These are phyloP conservation scores for Falco novaeseelandiae DNA, from an alignment of 2,797 vertebrate species.

Conservation along the genomic window DNA sequence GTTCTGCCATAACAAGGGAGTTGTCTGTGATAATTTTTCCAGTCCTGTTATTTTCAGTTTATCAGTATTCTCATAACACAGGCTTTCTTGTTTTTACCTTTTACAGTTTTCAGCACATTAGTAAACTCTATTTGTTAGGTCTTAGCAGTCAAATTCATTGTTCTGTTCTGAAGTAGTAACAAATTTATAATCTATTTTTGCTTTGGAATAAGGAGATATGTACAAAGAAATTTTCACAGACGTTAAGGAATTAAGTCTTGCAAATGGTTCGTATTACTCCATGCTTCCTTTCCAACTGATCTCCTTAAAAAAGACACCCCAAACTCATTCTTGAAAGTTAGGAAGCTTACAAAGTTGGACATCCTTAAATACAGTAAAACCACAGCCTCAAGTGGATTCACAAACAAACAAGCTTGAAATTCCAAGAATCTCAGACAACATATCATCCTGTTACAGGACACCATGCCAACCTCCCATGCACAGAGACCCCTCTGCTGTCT, in stretches of 20 bases:
- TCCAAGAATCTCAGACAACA: not conserved
- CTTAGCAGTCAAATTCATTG: not conserved
- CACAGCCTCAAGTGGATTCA: not conserved
- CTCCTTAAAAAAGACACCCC: not conserved
- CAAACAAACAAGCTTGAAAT: not conserved
- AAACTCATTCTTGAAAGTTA: not conserved
- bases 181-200: too few species aligned
- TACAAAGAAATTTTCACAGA: not conserved
- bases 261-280: not conserved
- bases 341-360: not conserved
- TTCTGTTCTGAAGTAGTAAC: not conserved
- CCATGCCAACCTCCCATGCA: not conserved
- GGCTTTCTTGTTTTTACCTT: not conserved
- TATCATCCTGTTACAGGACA: not conserved
- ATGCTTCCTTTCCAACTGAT: not conserved
- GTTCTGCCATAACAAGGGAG: not conserved
- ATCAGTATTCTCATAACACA: not conserved
- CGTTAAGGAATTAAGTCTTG: not conserved
- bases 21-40: not conserved
- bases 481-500: not conserved
- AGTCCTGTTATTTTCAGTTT: not conserved
- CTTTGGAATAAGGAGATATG: too few species aligned
- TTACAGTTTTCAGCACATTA: not conserved
- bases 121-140: not conserved
- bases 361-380: not conserved